Evolutionary conservation across 2,797 vertebrate species (phyloP).

Genomic region (Ctenopoma kingsleyae): DNA sequence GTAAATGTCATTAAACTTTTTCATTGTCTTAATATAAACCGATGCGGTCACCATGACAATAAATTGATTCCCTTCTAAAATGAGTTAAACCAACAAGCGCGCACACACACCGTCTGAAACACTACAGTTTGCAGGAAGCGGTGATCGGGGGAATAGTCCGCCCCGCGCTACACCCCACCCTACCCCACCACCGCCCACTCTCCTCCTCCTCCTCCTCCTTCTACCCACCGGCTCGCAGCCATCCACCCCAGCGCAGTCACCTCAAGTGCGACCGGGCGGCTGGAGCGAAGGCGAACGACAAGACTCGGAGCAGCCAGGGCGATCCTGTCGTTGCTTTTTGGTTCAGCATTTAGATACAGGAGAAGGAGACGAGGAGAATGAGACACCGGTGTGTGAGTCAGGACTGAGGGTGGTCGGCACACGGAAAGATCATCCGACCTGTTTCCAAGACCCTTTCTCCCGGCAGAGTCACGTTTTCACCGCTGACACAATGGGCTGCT

Average conservation of each 20-base stretch:
- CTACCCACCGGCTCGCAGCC: slow-evolving; percentile 57
- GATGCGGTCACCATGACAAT: too few relatives aligned
- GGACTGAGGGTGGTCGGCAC: slow-evolving; percentile 59
- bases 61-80: too few relatives aligned
- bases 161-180: slow-evolving; percentile 15
- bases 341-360: slow-evolving; percentile 5
- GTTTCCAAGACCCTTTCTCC: slow-evolving; percentile 29
- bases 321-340: not conserved
- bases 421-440: slow-evolving; percentile 39
- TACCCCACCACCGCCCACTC: not conserved
- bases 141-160: not conserved
- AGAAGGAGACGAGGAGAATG: slow-evolving; percentile 60
- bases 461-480: slow-evolving; percentile 49
- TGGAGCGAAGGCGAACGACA: slow-evolving; percentile 36
- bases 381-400: slow-evolving; percentile 52
- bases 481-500: slow-evolving; percentile 89
- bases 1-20: not conserved
- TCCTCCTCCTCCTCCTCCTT: slow-evolving; percentile 25
- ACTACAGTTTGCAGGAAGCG: slow-evolving; percentile 3
- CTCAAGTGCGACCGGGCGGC: slow-evolving; percentile 56
- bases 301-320: slow-evolving; percentile 9
- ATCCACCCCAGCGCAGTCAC: slow-evolving; percentile 61
- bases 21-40: too few relatives aligned
- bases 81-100: too few relatives aligned
- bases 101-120: not conserved